Percentiles rank a stretch among this genome's conserved stretches.
Conservation (phyloP, 2,797 vertebrate species). For the Siniperca undulata region DNA sequence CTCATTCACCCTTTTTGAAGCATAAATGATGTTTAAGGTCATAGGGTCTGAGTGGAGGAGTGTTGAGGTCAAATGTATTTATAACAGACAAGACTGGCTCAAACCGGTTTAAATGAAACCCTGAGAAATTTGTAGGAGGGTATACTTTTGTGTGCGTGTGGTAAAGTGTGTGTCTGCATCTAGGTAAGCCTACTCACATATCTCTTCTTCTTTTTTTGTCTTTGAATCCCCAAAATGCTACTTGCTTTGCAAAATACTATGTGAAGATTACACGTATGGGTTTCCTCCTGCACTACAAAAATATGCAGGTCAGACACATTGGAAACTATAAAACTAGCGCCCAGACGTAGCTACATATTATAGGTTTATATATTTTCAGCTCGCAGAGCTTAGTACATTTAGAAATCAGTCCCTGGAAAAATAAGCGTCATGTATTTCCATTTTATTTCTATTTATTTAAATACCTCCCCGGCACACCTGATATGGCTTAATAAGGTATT, state of each 20-base stretch:
- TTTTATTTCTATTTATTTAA: background rate
- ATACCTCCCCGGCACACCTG: background rate
- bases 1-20: background rate
- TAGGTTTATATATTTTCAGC: background rate
- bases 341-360: rapidly evolving
- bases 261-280: background rate
- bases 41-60: background rate
- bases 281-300: background rate
- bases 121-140: conserved; percentile 1
- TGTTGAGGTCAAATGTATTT: background rate
- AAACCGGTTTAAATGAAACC: background rate
- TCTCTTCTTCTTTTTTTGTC: background rate
- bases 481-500: background rate
- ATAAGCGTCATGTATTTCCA: background rate
- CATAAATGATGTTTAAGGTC: conserved; percentile 17
- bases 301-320: background rate
- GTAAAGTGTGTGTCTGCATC: background rate
- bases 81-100: background rate
- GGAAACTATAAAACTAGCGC: background rate
- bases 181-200: background rate
- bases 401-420: background rate
- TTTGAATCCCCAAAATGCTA: background rate
- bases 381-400: background rate
- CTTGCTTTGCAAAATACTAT: background rate
- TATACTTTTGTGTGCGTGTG: background rate